Percentiles rank a stretch among this genome's conserved stretches.
phyloP scores from a whole-genome alignment of 2,113 vertebrate genomes.

The Larimichthys crocea region DNA sequence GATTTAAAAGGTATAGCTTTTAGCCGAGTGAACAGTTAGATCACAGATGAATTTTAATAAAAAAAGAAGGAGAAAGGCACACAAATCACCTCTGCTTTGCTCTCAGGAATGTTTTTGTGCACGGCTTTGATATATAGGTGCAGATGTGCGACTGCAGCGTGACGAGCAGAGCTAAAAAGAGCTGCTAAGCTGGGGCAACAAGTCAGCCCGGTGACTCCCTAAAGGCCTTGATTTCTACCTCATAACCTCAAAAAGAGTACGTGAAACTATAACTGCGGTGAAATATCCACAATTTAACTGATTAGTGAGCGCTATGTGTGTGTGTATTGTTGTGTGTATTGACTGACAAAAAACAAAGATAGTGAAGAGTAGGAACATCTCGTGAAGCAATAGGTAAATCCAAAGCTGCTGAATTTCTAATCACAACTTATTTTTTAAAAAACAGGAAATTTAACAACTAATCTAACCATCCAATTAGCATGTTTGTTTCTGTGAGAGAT shows the following conservation, averaged over 20 bases:
- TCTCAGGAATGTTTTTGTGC: slow-evolving; percentile 84
- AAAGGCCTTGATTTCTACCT: slow-evolving; percentile 67
- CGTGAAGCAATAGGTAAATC: not conserved
- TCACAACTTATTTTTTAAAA: not conserved
- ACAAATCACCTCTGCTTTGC: slow-evolving; percentile 83
- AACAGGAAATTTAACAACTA: not conserved
- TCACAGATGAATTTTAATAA: slow-evolving; percentile 86
- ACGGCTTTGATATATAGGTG: slow-evolving; percentile 82
- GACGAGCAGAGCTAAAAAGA: slow-evolving; percentile 72
- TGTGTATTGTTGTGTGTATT: not conserved
- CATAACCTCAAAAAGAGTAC: slow-evolving; percentile 57
- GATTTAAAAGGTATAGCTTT: slow-evolving; percentile 84
- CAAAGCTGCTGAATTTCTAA: not conserved
- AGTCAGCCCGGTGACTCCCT: slow-evolving; percentile 74
- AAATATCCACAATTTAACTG: slow-evolving; percentile 19
- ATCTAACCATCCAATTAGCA: not conserved
- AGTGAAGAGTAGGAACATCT: not conserved
- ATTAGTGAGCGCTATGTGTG: not conserved
- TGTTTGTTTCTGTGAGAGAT: slow-evolving; percentile 18
- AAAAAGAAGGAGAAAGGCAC: slow-evolving; percentile 82
- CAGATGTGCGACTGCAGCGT: slow-evolving; percentile 82
- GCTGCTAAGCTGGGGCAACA: slow-evolving; percentile 67
- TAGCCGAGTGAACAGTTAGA: slow-evolving; percentile 81
- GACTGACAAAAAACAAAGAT: not conserved
- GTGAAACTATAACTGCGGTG: slow-evolving; percentile 31